phyloP scores from a whole-genome alignment of 2,113 vertebrate species.

The Peucedramus taeniatus region DNA sequence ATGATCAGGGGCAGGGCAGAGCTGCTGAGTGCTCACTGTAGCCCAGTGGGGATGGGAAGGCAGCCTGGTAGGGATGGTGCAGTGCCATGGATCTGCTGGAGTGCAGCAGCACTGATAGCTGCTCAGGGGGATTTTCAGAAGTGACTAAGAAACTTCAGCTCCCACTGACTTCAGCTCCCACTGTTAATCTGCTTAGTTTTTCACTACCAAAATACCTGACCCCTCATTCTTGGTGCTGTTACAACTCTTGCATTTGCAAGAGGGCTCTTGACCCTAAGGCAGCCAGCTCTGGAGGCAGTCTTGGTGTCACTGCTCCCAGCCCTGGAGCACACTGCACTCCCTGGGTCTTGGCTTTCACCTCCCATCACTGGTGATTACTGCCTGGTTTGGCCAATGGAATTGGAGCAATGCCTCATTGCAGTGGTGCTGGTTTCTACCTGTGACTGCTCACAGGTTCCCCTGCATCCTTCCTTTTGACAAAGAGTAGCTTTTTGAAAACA shows the following conservation, averaged over 20 bases:
- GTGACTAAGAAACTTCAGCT: background rate
- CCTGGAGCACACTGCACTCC: background rate
- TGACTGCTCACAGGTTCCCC: background rate
- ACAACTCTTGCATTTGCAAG: background rate
- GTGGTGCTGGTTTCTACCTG: background rate
- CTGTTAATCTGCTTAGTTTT: background rate
- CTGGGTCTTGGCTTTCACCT: background rate
- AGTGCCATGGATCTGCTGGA: background rate
- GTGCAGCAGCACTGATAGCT: background rate
- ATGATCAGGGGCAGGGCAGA: background rate
- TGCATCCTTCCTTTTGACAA: background rate
- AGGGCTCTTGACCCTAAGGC: background rate
- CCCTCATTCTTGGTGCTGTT: background rate
- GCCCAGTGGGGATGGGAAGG: background rate
- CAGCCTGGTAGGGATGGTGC: background rate
- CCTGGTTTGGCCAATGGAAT: background rate
- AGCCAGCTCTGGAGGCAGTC: background rate
- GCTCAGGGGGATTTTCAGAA: background rate
- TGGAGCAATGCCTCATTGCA: fast-evolving
- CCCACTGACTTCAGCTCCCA: background rate
- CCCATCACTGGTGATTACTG: fast-evolving
- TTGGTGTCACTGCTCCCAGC: background rate
- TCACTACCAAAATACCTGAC: background rate
- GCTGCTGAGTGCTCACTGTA: fast-evolving
- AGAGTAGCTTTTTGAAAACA: background rate